phyloP scores from a whole-genome alignment of 2,888 invertebrate genomes.

The Leptothorax acervorum region DNA sequence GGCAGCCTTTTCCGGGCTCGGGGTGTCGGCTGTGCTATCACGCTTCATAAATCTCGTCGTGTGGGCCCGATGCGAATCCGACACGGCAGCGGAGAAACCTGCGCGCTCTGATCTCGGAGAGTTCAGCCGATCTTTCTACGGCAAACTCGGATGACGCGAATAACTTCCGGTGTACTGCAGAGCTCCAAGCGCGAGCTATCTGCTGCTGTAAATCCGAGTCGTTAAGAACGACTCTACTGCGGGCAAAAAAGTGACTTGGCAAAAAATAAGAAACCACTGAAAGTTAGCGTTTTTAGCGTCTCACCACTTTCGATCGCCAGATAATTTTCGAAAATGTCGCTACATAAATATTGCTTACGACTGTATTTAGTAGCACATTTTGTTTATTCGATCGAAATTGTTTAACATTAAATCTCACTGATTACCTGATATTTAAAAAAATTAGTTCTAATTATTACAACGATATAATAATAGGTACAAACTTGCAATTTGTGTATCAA shows the following conservation, averaged over 20 bases:
- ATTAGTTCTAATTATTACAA: not conserved
- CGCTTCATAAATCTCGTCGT: conserved; percentile 73
- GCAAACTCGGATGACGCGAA: conserved; percentile 65
- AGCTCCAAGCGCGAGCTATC: conserved; percentile 58
- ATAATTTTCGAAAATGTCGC: not conserved
- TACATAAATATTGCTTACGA: not conserved
- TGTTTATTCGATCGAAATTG: not conserved
- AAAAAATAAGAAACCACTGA: conserved; percentile 48
- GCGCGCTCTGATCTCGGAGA: conserved; percentile 51
- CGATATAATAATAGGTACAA: not conserved
- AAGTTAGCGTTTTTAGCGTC: not conserved
- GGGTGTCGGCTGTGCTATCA: conserved; percentile 67
- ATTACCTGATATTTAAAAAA: not conserved
- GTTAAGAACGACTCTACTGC: conserved; percentile 51
- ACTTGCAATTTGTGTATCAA: not conserved
- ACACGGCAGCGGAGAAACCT: conserved; percentile 41
- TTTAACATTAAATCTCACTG: not conserved
- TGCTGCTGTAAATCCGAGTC: conserved; percentile 68
- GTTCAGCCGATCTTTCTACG: conserved; percentile 60
- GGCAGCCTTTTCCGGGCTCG: conserved; percentile 49
- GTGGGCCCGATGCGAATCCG: conserved; percentile 65
- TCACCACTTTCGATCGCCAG: not conserved
- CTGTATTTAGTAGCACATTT: not conserved
- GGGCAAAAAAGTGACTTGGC: conserved; percentile 2
- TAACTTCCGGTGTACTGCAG: conserved; percentile 61